These are phyloP conservation scores for Stramonita haemastoma DNA, from an alignment of 2,888 invertebrate species.

Conservation along the genomic window DNA sequence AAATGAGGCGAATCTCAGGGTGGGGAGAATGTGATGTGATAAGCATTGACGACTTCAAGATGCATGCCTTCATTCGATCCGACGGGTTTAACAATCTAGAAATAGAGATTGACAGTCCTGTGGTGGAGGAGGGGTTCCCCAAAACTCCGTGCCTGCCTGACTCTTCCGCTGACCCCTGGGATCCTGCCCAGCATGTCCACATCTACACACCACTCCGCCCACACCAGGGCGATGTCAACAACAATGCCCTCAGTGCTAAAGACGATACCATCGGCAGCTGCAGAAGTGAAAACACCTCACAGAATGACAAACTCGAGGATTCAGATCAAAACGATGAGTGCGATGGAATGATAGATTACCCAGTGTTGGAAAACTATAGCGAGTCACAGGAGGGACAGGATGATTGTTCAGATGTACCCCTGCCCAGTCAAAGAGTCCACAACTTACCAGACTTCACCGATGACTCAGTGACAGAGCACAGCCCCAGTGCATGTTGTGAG, in stretches of 20 bases:
- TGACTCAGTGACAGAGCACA: neutral
- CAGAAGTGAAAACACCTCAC: neutral
- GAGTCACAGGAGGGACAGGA: neutral
- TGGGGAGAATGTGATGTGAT: slow-evolving; percentile 65
- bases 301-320: neutral
- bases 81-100: slow-evolving; percentile 67
- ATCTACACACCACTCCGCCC: too few relatives aligned
- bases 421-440: neutral
- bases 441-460: neutral
- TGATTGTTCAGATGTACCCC: neutral
- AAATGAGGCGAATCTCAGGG: slow-evolving; percentile 54
- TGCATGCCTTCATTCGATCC: slow-evolving; percentile 66
- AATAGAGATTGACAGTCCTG: slow-evolving; percentile 60
- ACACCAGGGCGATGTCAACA: slow-evolving; percentile 22
- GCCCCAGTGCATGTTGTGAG: neutral
- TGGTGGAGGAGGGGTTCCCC: neutral
- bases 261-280: neutral
- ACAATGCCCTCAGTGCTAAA: slow-evolving; percentile 2
- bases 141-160: neutral
- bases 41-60: slow-evolving; percentile 65
- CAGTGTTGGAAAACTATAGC: neutral
- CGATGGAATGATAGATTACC: neutral
- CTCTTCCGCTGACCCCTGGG: neutral
- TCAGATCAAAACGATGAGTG: neutral
- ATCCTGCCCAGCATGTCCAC: neutral